These are phyloP conservation scores for Protaetia brevitarsis DNA, from an alignment of 1,140 invertebrate genomes.

Conservation along the genomic window DNA sequence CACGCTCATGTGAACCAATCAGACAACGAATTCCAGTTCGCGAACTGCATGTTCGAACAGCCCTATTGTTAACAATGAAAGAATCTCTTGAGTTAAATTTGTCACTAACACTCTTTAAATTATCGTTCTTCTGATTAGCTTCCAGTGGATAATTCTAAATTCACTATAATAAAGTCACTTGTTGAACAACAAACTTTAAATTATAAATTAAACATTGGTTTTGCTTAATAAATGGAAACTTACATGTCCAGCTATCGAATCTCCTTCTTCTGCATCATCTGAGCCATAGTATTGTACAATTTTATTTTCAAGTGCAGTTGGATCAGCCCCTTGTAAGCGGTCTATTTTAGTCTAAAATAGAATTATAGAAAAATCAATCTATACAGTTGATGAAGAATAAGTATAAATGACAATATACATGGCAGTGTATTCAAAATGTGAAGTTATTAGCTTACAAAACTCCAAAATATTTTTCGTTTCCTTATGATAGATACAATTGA, in stretches of 20 bases:
- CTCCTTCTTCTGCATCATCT: conserved; percentile 59
- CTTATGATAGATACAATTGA: too few species aligned
- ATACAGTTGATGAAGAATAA: conserved; percentile 8
- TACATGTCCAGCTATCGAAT: conserved; percentile 76
- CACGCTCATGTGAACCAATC: too few species aligned
- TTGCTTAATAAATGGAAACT: conserved; percentile 37
- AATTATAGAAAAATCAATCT: neutral
- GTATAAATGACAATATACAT: too few species aligned
- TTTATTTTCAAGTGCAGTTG: conserved; percentile 77
- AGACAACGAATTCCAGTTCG: too few species aligned
- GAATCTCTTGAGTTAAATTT: too few species aligned
- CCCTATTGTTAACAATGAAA: too few species aligned
- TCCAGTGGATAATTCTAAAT: too few species aligned
- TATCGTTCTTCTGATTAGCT: too few species aligned
- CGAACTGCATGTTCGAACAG: too few species aligned
- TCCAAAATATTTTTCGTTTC: too few species aligned
- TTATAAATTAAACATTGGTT: neutral
- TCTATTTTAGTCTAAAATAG: conserved; percentile 69
- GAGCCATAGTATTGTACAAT: conserved; percentile 83
- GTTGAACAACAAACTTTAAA: neutral
- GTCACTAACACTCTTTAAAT: neutral
- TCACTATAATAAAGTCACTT: neutral
- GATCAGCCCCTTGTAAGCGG: conserved; percentile 80
- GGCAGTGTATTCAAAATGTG: too few species aligned
- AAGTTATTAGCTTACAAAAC: too few species aligned